Evolutionary conservation across 2,888 invertebrate genomes (phyloP).

Genomic region (Drosophila nigritarsus): DNA sequence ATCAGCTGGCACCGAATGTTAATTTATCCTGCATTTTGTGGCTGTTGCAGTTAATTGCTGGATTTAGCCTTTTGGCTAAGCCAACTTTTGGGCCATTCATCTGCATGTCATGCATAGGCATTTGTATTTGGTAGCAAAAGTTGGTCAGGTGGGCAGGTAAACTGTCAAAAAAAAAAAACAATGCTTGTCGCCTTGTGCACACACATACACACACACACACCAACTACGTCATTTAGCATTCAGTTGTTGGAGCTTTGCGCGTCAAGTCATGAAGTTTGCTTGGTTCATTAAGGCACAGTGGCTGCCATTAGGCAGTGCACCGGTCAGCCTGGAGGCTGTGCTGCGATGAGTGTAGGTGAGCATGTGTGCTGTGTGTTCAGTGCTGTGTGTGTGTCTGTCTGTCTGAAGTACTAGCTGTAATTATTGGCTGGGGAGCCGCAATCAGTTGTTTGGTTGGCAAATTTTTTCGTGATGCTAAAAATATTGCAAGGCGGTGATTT

Average conservation of each 20-base stretch:
- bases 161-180: constrained; percentile 26
- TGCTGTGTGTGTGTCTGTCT: background rate
- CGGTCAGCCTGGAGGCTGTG: constrained; percentile 19
- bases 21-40: constrained; percentile 39
- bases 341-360: constrained; percentile 49
- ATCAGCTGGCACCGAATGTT: background rate
- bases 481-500: constrained; percentile 29
- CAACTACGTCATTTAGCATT: constrained; percentile 20
- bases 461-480: constrained; percentile 37
- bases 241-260: constrained; percentile 24
- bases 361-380: constrained; percentile 1
- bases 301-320: constrained; percentile 53
- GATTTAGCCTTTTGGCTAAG: constrained; percentile 22
- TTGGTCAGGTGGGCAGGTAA: constrained; percentile 1
- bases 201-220: constrained; percentile 1
- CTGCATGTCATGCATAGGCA: constrained; percentile 38
- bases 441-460: constrained; percentile 30
- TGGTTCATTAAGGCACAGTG: constrained; percentile 61
- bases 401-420: constrained; percentile 47
- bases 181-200: constrained; percentile 53
- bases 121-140: constrained; percentile 5
- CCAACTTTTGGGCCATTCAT: constrained; percentile 49
- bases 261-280: constrained; percentile 60
- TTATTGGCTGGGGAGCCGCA: constrained; percentile 56
- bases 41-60: constrained; percentile 19